Base-by-base conservation (phyloP, 2,888 invertebrate genomes). In the Nebria salina region DNA sequence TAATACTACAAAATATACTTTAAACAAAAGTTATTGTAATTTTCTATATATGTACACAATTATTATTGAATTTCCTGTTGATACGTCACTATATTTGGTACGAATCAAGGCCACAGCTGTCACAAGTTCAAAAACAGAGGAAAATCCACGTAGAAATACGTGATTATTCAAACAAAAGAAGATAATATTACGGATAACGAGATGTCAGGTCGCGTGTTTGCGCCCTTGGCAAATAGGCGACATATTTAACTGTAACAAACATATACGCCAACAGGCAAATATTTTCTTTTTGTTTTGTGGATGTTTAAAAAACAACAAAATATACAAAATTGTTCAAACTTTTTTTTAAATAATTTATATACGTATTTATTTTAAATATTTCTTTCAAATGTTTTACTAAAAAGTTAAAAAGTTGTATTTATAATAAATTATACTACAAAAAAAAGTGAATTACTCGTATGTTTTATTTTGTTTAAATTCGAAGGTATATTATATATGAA, bases 121-220 rank as follows among this genome's bases (percentile, higher is more conserved):
- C 70, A 20, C 1, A 68, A 68, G 26, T 9, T 20, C 68, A 70
- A 70, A 70, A 70, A 70, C 70, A 25, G 15, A 20, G 6, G 0
- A n/a, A 70, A 70, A 70, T 70, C 70, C 70, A 70, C 70, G 25
- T 70, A 26, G 70, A 20, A 70, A 70, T 70, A 70, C 54, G 7
- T 66, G 66, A 66, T 66, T 66, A 66, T 66, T 70, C 70, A 70
- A 70, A 70, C 70, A 70, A 70, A 70, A 70, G 34, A 25, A 70
- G 25, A 70, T 70, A 70, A 70, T 34, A 70, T 26, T 34, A 54
- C 54, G 54, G 54, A 54, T 54, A 54, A 70, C 70, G 13, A 13
- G 66, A 66, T 66, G 66, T 20, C 20, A 20, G 20, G 20, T 20
- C 20, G 20, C 20, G 20, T 25, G 70, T 70, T 15, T 66, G 26